Base-by-base conservation (phyloP, 2,797 vertebrate species). In the Rousettus madagascariensis region DNA sequence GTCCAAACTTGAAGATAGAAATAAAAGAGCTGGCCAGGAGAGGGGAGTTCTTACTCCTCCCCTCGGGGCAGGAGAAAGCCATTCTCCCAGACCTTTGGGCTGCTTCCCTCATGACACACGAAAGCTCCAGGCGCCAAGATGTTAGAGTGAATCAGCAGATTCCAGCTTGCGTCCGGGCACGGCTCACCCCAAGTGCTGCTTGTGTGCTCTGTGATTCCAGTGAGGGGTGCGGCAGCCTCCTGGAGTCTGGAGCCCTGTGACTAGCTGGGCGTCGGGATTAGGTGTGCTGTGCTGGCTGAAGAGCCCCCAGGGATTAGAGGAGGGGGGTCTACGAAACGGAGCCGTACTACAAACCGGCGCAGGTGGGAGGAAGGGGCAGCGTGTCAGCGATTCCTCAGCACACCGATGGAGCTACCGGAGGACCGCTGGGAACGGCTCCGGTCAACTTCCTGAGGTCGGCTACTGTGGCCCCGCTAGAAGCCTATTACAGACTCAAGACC, bases 81-180 rank as follows among this genome's bases (percentile, higher is more conserved):
- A 72, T 57, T 59, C 90, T 68, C 86, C 93, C 49, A 36, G 71
- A 96, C 36, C 68, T 84, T 92, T 74, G 63, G 55, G 19, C 22
- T 55, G 59, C 33, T 69, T 46, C 20, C 51, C 69, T 78, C 6
- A 88, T 49, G 46, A 49, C 26, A 66, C 17, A 71, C 72, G 79
- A 3, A 77, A 49, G 71, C 9, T 66, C 82, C 12, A 4, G 7
- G 38, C 2, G 36, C 77, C 3, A 28, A 20, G 46, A 71, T 43
- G 80, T 55, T 77, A 71, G 7, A 85, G 2, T 75, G 93, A 96
- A 87, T 86, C 66, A 89, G 95, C 72, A 96, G 33, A 91, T 66
- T 61, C 36, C 53, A 53, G 41, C 61, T 96, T 79, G 69, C 69
- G 22, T 82, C 77, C 55, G 63, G 75, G 77, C 69, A 55, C 0